Evolutionary conservation across 2,888 invertebrate genomes (phyloP).

Genomic region (Drosophila eohydei): DNA sequence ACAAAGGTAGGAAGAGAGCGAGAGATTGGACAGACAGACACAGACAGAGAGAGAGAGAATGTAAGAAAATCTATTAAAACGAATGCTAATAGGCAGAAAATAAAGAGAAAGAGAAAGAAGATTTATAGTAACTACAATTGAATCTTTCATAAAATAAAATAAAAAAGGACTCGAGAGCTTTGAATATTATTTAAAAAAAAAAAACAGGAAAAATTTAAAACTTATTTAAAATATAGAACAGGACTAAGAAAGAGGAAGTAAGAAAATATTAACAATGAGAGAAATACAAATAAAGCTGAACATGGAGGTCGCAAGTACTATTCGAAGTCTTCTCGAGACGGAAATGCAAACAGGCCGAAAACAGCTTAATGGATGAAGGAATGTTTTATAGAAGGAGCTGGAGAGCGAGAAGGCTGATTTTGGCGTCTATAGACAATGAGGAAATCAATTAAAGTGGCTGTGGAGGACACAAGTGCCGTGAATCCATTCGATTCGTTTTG

Average conservation of each 20-base stretch:
- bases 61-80: slow-evolving; percentile 1
- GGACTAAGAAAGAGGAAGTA: neutral
- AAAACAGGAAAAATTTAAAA: no score
- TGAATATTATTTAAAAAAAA: no score
- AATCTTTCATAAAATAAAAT: neutral
- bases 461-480: slow-evolving; percentile 12
- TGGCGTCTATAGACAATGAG: slow-evolving; percentile 13
- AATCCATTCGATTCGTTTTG: slow-evolving; percentile 48
- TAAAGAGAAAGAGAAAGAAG: slow-evolving; percentile 2
- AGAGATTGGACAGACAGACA: neutral
- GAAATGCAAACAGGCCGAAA: neutral
- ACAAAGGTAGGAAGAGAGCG: neutral
- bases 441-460: slow-evolving; percentile 57
- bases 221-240: no score
- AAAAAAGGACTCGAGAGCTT: neutral
- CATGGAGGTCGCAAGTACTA: neutral
- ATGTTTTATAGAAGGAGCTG: neutral
- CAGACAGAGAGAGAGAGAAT: neutral
- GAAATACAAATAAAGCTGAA: neutral
- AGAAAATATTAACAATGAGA: neutral
- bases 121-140: neutral
- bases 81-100: neutral
- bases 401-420: neutral
- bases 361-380: neutral
- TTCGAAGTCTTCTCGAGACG: neutral